Evolutionary conservation across 2,888 invertebrate genomes (phyloP), one percentile per base, ranked within the genome.

Genomic region (Caenorhabditis uteleia): DNA sequence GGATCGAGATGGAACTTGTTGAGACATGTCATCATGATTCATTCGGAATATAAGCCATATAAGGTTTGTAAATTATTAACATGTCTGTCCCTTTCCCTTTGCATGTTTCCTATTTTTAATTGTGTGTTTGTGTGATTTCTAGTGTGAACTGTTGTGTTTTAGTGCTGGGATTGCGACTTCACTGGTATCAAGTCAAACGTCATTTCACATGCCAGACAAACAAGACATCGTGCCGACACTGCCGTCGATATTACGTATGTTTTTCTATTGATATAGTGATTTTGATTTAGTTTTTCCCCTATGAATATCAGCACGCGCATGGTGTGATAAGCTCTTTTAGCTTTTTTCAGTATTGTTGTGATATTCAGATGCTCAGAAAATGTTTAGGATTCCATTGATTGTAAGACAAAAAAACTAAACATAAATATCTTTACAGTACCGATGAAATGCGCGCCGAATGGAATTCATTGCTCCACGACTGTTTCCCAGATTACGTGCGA

Each of bases 161-260:
- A 66, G 62, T 72, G 72, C 43, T 72, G 62, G 59, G 68, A 72
- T 55, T 72, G 72, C 36, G 72, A 72, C 47, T 72, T 72, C 60
- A 69, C 60, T 50, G 72, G 72, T 29, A 72, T 72, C 23, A 72
- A 72, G 31, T 66, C 66, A 14, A 72, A 72, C 42, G 72, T 72
- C 45, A 65, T 72, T 27, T 68, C 68, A 20, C 72, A 72, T 38
- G 72, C 72, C 23, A 45, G 72, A 48, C 72, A 72, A 38, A 64
- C 58, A 36, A 55, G 72, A 3, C 72, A 72, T 33, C 51, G 67
- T 6, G 55, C 61, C 31, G 72, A 72, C 29, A 68, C 68, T 34
- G 72, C 72, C n/a, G 34, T 66, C 42, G 72, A 72, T 38, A 62
- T 72, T 18, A 72, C 72, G 64, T 70, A 51, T 62, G 69, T 58